A percentile compares a stretch with the other conserved stretches of the same genome.
Conservation (phyloP, 1,140 invertebrate genomes). For the Calephelis nemesis region DNA sequence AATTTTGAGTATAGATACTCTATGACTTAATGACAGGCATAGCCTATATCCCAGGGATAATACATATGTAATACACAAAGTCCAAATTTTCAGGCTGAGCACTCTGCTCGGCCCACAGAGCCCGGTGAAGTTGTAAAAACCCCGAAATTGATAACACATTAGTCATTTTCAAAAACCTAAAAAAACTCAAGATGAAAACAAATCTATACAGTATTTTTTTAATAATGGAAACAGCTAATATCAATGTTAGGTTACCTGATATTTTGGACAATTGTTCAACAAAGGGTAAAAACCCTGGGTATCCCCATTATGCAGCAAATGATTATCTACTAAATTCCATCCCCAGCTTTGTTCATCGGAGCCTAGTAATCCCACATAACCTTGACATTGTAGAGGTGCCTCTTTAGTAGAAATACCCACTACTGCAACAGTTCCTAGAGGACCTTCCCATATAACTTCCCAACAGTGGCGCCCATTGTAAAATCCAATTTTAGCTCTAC, state of each 20-base stretch:
- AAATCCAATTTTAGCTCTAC: conserved; percentile 96
- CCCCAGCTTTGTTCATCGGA: conserved; percentile 99
- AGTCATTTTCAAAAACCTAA: no score
- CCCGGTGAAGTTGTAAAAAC: no score
- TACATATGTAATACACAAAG: no score
- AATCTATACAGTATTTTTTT: no score
- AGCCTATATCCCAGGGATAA: no score
- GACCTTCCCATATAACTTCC: conserved; percentile 99
- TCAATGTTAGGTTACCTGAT: conserved; percentile 86
- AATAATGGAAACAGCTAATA: neutral
- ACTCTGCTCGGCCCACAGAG: no score
- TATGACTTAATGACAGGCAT: no score
- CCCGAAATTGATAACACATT: no score
- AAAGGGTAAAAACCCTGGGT: conserved; percentile 96
- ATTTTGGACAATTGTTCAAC: conserved; percentile 98
- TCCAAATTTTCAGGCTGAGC: no score
- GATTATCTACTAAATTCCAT: conserved; percentile 99
- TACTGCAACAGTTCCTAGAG: conserved; percentile 96
- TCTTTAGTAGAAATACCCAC: conserved; percentile 97
- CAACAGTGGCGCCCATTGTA: conserved; percentile 96
- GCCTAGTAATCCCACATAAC: conserved; percentile 96
- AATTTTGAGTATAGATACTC: no score
- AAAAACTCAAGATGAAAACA: no score
- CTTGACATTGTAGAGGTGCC: conserved; percentile 93
- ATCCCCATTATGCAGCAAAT: conserved; percentile 97